phyloP scores from a whole-genome alignment of 2,797 vertebrate genomes.

The Sebastes jordani region DNA sequence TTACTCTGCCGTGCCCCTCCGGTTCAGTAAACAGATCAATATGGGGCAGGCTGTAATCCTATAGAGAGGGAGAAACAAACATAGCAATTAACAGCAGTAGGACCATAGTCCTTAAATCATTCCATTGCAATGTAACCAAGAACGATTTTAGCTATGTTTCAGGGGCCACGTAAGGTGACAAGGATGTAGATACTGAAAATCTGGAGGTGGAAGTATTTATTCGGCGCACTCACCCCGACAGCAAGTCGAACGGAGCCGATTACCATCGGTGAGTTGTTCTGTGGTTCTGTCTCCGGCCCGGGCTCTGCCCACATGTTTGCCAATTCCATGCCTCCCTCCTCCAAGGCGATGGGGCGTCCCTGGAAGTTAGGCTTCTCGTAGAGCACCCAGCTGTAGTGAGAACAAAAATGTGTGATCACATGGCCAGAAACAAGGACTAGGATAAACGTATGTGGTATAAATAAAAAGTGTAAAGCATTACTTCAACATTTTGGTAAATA shows the following conservation, averaged over 20 bases:
- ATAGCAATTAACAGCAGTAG: slow-evolving; percentile 11
- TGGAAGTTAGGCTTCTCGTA: slow-evolving; percentile 93
- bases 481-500: not conserved
- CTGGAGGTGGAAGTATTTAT: slow-evolving; percentile 16
- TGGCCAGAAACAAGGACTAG: not conserved
- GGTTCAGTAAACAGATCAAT: slow-evolving; percentile 94
- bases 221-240: slow-evolving; percentile 84
- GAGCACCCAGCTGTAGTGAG: slow-evolving; percentile 88
- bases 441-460: not conserved
- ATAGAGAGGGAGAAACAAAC: slow-evolving; percentile 32
- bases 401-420: not conserved
- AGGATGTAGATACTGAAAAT: not conserved
- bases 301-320: slow-evolving; percentile 86
- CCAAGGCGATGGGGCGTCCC: slow-evolving; percentile 88
- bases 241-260: slow-evolving; percentile 92
- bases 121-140: not conserved
- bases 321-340: slow-evolving; percentile 88
- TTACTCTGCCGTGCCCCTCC: slow-evolving; percentile 85
- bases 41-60: slow-evolving; percentile 92
- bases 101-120: not conserved
- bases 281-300: slow-evolving; percentile 55
- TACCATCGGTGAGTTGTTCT: slow-evolving; percentile 69
- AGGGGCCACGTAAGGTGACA: not conserved
- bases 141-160: not conserved
- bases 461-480: not conserved